phyloP scores from a whole-genome alignment of 2,888 invertebrate genomes.

The Zygothrica quintamaculata region DNA sequence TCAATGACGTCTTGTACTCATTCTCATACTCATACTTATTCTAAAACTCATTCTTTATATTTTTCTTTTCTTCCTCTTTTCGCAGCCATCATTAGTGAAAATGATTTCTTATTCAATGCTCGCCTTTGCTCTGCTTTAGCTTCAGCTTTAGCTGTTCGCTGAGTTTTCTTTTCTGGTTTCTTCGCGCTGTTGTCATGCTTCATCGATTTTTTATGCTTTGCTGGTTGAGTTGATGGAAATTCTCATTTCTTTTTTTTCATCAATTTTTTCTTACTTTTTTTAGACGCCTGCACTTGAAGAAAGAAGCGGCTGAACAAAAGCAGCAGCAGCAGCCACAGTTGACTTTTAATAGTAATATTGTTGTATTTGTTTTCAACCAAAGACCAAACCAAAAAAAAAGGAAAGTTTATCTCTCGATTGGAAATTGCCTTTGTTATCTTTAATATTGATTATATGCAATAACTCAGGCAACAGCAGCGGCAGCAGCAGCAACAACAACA shows the following conservation, averaged over 20 bases:
- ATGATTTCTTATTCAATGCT: constrained; percentile 72
- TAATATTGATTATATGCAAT: constrained; percentile 67
- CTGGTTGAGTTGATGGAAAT: constrained; percentile 68
- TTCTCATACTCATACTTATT: constrained; percentile 9
- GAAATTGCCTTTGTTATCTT: constrained; percentile 53
- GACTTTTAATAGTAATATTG: constrained; percentile 51
- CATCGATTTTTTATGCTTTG: constrained; percentile 71
- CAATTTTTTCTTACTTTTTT: constrained; percentile 15
- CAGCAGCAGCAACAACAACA: no score
- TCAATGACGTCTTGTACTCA: constrained; percentile 49
- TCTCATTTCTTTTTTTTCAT: constrained; percentile 14
- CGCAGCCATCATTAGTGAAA: constrained; percentile 67
- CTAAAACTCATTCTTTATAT: neutral
- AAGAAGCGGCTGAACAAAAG: constrained; percentile 17
- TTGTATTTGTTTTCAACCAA: constrained; percentile 67
- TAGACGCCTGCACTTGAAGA: constrained; percentile 44
- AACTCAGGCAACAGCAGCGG: no score
- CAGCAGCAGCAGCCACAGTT: constrained; percentile 32
- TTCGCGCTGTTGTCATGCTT: constrained; percentile 65
- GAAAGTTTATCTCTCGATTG: constrained; percentile 31
- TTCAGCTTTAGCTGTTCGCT: constrained; percentile 27
- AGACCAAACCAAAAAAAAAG: constrained; percentile 40
- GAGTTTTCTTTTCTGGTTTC: constrained; percentile 36
- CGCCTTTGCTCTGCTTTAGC: constrained; percentile 29
- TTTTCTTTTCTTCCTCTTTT: constrained; percentile 2